Evolutionary conservation across 2,113 vertebrate species (phyloP).

Genomic region (Collichthys lucidus): DNA sequence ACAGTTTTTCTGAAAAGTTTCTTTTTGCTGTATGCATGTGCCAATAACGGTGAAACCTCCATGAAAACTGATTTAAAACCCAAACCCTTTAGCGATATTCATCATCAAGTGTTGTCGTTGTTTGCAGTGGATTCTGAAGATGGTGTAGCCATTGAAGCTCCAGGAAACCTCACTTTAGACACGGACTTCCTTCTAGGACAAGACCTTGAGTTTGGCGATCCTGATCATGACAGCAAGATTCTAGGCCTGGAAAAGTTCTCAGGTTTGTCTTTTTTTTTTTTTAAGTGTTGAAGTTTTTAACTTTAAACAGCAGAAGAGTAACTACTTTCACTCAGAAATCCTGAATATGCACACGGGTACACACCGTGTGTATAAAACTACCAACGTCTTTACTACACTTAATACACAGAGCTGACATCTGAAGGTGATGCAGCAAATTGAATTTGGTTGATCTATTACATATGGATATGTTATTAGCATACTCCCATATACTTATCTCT

Average conservation of each 20-base stretch:
- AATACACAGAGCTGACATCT: no score
- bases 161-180: slow-evolving; percentile 87
- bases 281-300: background rate
- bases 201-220: slow-evolving; percentile 88
- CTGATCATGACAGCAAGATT: slow-evolving; percentile 84
- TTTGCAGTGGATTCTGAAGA: slow-evolving; percentile 89
- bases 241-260: slow-evolving; percentile 90
- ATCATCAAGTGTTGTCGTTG: background rate
- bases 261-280: slow-evolving; percentile 81
- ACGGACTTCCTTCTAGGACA: slow-evolving; percentile 89
- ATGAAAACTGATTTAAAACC: background rate
- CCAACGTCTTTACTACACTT: no score
- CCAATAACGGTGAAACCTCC: background rate
- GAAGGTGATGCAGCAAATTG: no score
- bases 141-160: slow-evolving; percentile 83
- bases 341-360: no score
- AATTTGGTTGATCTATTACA: no score
- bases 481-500: no score
- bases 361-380: no score
- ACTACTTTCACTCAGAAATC: background rate
- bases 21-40: background rate
- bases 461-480: no score
- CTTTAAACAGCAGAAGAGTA: background rate
- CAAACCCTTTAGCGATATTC: background rate
- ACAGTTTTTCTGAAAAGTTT: background rate